These are phyloP conservation scores for Drosophila nigricruria DNA, from an alignment of 2,888 invertebrate genomes.

Conservation along the genomic window DNA sequence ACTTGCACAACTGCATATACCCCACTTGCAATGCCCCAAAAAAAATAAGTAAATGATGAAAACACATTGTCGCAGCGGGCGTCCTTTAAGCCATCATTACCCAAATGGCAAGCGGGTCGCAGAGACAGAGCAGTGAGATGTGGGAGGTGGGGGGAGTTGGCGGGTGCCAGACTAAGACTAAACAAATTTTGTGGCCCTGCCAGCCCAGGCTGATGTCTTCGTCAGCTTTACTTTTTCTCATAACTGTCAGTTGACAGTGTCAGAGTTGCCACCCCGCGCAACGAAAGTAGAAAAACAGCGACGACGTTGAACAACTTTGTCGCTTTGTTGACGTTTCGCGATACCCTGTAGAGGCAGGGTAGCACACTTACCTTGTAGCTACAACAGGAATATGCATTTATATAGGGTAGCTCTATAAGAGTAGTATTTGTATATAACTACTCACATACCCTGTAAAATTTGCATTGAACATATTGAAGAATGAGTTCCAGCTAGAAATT, in stretches of 20 bases:
- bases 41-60: constrained; percentile 18
- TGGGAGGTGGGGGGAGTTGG: background rate
- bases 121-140: background rate
- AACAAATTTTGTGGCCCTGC: constrained; percentile 72
- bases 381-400: background rate
- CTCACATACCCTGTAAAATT: background rate
- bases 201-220: constrained; percentile 69
- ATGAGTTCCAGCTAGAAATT: background rate
- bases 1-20: background rate
- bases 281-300: constrained; percentile 8
- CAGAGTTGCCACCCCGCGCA: constrained; percentile 58
- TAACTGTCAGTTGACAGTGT: constrained; percentile 77
- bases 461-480: background rate
- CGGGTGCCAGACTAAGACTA: constrained; percentile 69
- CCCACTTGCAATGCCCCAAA: background rate
- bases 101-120: constrained; percentile 68
- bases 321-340: constrained; percentile 55
- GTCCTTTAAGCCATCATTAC: constrained; percentile 79
- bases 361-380: background rate
- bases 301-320: constrained; percentile 54
- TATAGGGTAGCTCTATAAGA: background rate
- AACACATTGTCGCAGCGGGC: constrained; percentile 76
- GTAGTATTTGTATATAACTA: background rate
- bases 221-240: constrained; percentile 79
- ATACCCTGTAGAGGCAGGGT: constrained; percentile 5